phyloP scores from a whole-genome alignment of 2,113 vertebrate genomes.

The Turnix velox region DNA sequence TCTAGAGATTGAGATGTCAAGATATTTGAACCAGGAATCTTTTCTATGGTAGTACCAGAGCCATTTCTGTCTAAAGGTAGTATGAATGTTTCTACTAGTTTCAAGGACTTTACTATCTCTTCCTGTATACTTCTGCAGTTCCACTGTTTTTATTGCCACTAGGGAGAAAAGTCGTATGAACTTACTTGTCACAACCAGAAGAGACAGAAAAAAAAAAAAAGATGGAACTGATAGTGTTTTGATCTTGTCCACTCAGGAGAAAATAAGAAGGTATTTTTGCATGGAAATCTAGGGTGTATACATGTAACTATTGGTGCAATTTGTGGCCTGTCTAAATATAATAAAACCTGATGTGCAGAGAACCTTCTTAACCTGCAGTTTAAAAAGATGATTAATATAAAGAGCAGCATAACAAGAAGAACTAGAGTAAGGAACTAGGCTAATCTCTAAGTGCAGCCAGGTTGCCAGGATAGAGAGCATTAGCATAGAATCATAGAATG shows the following conservation, averaged over 20 bases:
- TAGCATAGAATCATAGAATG: too few relatives aligned
- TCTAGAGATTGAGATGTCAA: background rate
- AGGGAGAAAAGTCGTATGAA: background rate
- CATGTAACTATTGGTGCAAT: background rate
- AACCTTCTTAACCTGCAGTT: background rate
- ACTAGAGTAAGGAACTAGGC: background rate
- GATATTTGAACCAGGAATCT: background rate
- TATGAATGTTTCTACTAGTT: background rate
- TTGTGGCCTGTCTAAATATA: background rate
- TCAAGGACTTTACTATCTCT: background rate
- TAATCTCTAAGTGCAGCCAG: background rate
- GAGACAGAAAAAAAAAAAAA: background rate
- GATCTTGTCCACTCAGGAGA: background rate
- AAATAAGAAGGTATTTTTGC: background rate
- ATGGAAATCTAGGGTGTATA: background rate
- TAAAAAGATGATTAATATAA: background rate
- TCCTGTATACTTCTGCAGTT: background rate
- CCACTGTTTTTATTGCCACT: background rate
- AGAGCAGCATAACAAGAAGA: background rate
- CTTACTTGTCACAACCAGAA: background rate
- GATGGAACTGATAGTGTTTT: background rate
- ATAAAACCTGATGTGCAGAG: background rate
- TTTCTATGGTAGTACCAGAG: background rate
- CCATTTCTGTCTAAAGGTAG: background rate
- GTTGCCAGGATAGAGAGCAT: background rate